phyloP scores from a whole-genome alignment of 2,113 vertebrate species.

The Cyphomyrus discorhynchus region DNA sequence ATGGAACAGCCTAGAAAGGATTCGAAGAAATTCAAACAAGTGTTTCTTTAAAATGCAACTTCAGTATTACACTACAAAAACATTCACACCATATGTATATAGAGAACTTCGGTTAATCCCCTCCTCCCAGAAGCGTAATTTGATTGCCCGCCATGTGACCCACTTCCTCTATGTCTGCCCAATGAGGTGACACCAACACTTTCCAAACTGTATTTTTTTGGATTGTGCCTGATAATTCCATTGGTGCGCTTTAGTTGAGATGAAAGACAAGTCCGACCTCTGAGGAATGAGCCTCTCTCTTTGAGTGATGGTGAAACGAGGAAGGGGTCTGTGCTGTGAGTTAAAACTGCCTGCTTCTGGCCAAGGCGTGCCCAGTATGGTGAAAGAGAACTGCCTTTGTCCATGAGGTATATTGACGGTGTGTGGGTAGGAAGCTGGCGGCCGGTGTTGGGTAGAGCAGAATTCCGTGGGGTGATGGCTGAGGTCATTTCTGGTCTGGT shows the following conservation, averaged over 20 bases:
- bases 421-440: background rate
- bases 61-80: conserved; percentile 41
- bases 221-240: background rate
- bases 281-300: background rate
- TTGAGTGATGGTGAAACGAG: background rate
- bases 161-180: too few relatives aligned
- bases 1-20: background rate
- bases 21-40: conserved; percentile 33
- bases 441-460: background rate
- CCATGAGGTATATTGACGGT: conserved; percentile 44
- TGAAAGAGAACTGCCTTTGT: background rate
- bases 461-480: background rate
- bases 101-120: conserved; percentile 36
- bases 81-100: conserved; percentile 44
- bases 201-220: background rate
- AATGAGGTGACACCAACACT: background rate
- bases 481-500: background rate
- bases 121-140: background rate
- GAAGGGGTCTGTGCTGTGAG: background rate
- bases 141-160: background rate
- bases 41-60: conserved; percentile 48
- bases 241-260: background rate
- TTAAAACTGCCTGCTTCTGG: background rate
- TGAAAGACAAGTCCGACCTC: background rate
- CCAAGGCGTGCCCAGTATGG: background rate